phyloP scores from a whole-genome alignment of 2,113 vertebrate species.

The Protomyctophum bolini region DNA sequence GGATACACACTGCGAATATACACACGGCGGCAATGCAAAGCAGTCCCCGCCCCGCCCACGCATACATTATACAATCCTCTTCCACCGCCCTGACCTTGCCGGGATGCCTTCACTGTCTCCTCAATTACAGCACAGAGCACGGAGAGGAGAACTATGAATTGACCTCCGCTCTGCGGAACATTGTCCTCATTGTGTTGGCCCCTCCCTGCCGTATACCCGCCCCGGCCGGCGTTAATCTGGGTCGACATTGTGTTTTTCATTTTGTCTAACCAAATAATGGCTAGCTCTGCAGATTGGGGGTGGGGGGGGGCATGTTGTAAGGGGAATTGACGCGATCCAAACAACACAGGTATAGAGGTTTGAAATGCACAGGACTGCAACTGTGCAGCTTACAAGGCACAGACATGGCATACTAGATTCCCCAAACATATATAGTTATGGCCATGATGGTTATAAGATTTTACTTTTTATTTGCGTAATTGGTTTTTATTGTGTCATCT shows the following conservation, averaged over 20 bases:
- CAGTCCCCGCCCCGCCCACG: conserved; percentile 45
- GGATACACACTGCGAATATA: conserved; percentile 12
- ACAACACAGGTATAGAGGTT: conserved; percentile 40
- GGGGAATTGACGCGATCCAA: conserved; percentile 47
- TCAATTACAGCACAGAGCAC: conserved; percentile 62
- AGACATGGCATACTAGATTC: conserved; percentile 16
- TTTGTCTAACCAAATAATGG: conserved; percentile 50
- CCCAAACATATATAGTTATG: too few relatives aligned
- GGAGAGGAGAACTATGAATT: conserved; percentile 49
- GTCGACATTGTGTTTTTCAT: conserved; percentile 56
- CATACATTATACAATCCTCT: conserved; percentile 58
- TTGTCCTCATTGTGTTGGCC: conserved; percentile 49
- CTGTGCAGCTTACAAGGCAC: conserved; percentile 17
- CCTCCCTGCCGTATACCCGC: conserved; percentile 23
- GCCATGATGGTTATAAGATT: too few relatives aligned
- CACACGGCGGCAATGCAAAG: conserved; percentile 69
- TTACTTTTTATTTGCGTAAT: too few relatives aligned
- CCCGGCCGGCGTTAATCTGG: conserved; percentile 51
- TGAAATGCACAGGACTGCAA: conserved; percentile 45
- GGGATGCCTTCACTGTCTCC: conserved; percentile 57
- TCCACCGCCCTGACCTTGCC: conserved; percentile 61
- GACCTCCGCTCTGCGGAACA: conserved; percentile 51
- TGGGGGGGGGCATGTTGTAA: conserved; percentile 37
- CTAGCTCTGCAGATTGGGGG: not conserved
- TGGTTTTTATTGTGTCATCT: too few relatives aligned